Base-by-base conservation (phyloP, 92 coral and sea anemone species). In the Heliopora coerulea region DNA sequence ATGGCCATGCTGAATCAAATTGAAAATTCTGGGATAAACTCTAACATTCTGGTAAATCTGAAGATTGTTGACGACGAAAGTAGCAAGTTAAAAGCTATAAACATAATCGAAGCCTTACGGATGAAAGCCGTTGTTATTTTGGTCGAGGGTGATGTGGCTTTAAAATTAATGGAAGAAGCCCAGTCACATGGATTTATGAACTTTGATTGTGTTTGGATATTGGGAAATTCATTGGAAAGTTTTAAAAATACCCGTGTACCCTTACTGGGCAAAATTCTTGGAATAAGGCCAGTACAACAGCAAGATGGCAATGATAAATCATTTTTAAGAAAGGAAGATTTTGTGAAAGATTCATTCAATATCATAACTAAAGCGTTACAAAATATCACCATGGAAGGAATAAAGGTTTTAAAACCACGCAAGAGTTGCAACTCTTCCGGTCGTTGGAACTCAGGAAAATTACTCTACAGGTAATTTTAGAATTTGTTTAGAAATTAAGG, bases 401-500 rank as follows among this genome's bases (percentile, higher is more conserved):
- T 49, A 27, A 37, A 23, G 34, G 21, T 44, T 0, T 27, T 25
- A 5, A 12, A 33, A 12, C 29, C 31, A 3, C 40, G 1, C 11
- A 67, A 44, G 21, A 34, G 27, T 46, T 67, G 74, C 59, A 67
- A 0, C 3, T 49, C 74, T 18, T 0, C 59, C 0, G 48, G 29
- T 21, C 74, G 25, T 27, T 46, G 57, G 59, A 31, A n/a, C 25
- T 49, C 49, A 41, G 74, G 59, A 67, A 48, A n/a, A 21, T 67
- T 56, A n/a, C 44, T 67, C 23, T 49, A 67, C 20, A 67, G 41
- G 74, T 67, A 67, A 59, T 15, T 30, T n/a, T 58, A 26, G 64
- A 23, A 52, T 52, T 18, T 18, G 6, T 52, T 17, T 18, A n/a
- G n/a, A n/a, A n/a, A n/a, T n/a, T n/a, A n/a, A n/a, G n/a, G n/a